Evolutionary conservation across 2,113 vertebrate species (phyloP), one percentile per base, ranked within the genome.

Genomic region (Pica pica): DNA sequence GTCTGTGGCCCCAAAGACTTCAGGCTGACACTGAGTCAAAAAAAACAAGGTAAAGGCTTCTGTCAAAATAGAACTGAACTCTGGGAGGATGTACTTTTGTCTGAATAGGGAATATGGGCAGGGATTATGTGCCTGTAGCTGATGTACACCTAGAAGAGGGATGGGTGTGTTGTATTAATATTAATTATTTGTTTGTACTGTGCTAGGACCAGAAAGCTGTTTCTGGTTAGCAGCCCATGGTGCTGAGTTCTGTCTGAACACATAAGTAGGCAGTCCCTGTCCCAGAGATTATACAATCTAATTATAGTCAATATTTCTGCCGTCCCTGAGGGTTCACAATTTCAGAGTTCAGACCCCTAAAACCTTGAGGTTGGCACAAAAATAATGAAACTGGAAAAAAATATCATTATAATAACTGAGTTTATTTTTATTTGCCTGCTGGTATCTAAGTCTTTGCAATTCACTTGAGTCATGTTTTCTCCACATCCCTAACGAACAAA

Each of bases 341-440:
- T 87, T 56, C 60, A 89, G 60, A 95, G 73, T 94, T 92, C 86
- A 90, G 56, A 68, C 73, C 64, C 39, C 44, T 79, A 94, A 95
- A 97, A 96, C 89, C 56, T 92, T 56, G 60, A 94, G 47, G 71
- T 18, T 81, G 60, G 50, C 50, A 89, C 21, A 89, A 95, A 94
- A 95, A 85, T 74, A 92, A 93, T 92, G 86, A 95, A 81, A 92
- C 35, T 67, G 15, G 13, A 31, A 69, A 59, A 57, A 78, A 63
- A 84, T 59, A 35, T 3, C 31, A 49, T 24, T 33, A 47, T 59
- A 46, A 30, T 65, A 93, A 81, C 33, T 41, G 63, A 59, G 24
- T 52, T 89, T 97, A 94, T 95, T 97, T 95, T 91, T 95, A 68
- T 92, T 96, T 94, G 96, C 94, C 94, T 95, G 90, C 94, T 89